phyloP scores from a whole-genome alignment of 2,888 invertebrate genomes.

The Coleophora flavipennella region DNA sequence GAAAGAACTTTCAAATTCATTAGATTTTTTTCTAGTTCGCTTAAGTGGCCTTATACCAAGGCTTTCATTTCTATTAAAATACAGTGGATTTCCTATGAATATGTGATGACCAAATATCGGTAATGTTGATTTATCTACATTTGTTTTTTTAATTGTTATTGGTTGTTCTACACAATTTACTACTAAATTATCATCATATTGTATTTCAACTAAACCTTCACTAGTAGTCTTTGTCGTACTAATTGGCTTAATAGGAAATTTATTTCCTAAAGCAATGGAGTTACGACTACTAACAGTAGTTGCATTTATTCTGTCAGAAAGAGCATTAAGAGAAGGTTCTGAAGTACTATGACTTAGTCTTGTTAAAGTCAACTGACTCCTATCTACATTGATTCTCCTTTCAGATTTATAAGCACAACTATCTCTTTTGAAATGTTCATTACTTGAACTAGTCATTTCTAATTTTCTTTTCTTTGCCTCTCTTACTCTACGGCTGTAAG shows the following conservation, averaged over 20 bases:
- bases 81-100: constrained; percentile 63
- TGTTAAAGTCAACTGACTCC: constrained; percentile 29
- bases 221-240: constrained; percentile 58
- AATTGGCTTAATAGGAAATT: constrained; percentile 27
- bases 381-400: constrained; percentile 44
- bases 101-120: constrained; percentile 65
- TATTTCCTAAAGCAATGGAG: constrained; percentile 35
- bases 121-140: constrained; percentile 52
- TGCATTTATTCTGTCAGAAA: constrained; percentile 49
- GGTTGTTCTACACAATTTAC: constrained; percentile 58
- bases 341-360: constrained; percentile 53
- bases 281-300: constrained; percentile 37
- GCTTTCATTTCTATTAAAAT: constrained; percentile 57
- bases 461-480: constrained; percentile 64
- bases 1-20: constrained; percentile 60
- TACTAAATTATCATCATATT: constrained; percentile 64
- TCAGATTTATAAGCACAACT: constrained; percentile 55
- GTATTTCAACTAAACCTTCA: constrained; percentile 71
- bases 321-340: constrained; percentile 52
- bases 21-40: constrained; percentile 59
- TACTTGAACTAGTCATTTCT: constrained; percentile 49
- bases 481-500: constrained; percentile 59
- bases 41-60: constrained; percentile 52
- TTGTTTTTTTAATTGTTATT: constrained; percentile 26
- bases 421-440: constrained; percentile 46